Evolutionary conservation across 2,888 invertebrate species (phyloP).

Genomic region (Spisula solida): DNA sequence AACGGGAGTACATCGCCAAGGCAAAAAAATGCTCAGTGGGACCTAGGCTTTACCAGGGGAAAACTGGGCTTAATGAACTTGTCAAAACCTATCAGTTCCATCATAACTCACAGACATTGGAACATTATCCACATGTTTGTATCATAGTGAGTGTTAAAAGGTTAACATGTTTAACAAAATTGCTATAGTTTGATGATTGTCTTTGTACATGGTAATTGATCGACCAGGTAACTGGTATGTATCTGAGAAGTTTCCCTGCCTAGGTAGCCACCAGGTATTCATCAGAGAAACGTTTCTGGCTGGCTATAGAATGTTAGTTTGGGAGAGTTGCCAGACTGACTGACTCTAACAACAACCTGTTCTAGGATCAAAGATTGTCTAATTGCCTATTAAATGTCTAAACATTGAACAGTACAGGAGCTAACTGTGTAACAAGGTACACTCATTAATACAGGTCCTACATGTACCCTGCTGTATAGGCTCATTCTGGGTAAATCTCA

Average conservation of each 20-base stretch:
- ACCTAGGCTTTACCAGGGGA: background rate
- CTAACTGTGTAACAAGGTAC: slow-evolving; percentile 1
- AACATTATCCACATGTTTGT: background rate
- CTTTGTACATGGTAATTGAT: background rate
- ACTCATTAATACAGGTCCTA: background rate
- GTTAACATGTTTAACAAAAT: background rate
- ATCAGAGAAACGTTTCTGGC: background rate
- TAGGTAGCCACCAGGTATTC: background rate
- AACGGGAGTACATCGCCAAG: no score
- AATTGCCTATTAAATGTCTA: slow-evolving; percentile 39
- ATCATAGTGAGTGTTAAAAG: background rate
- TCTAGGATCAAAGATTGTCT: slow-evolving; percentile 18
- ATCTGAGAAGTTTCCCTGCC: no score
- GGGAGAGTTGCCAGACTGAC: slow-evolving; percentile 30
- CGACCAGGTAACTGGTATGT: background rate
- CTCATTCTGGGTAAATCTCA: no score
- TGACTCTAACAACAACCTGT: slow-evolving; percentile 28
- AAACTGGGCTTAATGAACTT: background rate
- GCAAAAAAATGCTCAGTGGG: no score
- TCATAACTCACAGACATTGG: background rate
- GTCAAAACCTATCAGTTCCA: background rate
- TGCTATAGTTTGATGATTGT: background rate
- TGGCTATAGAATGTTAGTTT: background rate
- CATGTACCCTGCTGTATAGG: background rate
- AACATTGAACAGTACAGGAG: slow-evolving; percentile 14